A percentile compares a stretch with the other conserved stretches of the same genome.
Evolutionary conservation across 2,113 vertebrate species (phyloP).

Genomic region (Recurvirostra avosetta): DNA sequence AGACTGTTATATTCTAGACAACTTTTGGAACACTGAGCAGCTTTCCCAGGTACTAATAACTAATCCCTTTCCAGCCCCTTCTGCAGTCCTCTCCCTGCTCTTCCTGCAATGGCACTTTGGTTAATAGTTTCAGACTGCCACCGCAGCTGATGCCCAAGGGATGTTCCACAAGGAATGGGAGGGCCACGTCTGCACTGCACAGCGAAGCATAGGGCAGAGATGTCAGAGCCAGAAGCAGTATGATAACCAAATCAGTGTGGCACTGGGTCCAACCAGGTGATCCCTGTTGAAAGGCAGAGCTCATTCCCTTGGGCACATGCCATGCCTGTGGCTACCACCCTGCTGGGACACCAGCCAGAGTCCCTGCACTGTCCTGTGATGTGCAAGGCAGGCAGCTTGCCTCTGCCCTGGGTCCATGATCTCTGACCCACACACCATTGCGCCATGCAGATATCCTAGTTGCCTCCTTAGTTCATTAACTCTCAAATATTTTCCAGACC

Average conservation of each 20-base stretch:
- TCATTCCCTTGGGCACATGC: not conserved
- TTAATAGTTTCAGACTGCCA: not conserved
- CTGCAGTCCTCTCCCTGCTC: not conserved
- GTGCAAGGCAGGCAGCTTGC: not conserved
- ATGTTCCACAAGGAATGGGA: not conserved
- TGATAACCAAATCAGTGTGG: not conserved
- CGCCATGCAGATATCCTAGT: not conserved
- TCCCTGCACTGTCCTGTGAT: no score
- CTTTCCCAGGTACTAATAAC: not conserved
- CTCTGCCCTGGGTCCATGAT: not conserved
- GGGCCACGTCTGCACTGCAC: accelerated
- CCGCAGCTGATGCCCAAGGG: not conserved
- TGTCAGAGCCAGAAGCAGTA: not conserved
- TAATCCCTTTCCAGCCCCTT: not conserved
- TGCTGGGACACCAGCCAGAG: not conserved
- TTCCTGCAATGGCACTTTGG: not conserved
- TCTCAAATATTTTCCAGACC: not conserved
- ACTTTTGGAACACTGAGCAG: not conserved
- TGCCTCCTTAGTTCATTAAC: not conserved
- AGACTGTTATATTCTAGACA: not conserved
- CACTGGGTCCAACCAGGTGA: not conserved
- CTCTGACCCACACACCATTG: not conserved
- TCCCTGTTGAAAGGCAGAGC: not conserved
- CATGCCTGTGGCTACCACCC: not conserved
- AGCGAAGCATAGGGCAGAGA: not conserved